Evolutionary conservation across 2,113 vertebrate genomes (phyloP), one percentile per base, ranked within the genome.

Genomic region (Equus przewalskii): DNA sequence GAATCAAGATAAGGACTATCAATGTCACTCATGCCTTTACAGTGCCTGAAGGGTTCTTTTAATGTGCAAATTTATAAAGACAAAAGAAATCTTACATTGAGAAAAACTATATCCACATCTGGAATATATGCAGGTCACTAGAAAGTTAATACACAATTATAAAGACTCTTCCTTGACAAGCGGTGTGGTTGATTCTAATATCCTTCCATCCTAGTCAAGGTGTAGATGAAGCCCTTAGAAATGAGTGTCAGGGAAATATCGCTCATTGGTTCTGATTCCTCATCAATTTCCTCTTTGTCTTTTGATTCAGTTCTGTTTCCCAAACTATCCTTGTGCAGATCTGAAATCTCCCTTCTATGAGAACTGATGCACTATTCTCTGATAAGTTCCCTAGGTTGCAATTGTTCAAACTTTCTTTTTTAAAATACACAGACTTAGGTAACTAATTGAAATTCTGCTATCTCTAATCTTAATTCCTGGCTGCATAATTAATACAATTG

Each of bases 351-450:
- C 13, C n/a, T 62, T 86, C 15, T 33, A 51, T 87, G 70, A 75
- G 65, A 90, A 69, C 41, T 2, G 4, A 83, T 26, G 4, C 19
- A 12, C 54, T 90, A 2, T 46, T 49, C n/a, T 83, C 75, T 64
- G 33, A 65, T 79, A 54, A 28, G 30, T 70, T 46, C 87, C 51
- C 79, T 64, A 33, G 0, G 26, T 46, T 92, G 51, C 19, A 56
- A 33, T 76, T 87, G 26, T 70, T 91, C 70, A 75, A 51, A 80
- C 51, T 84, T 49, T 93, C 22, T 49, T 84, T 69, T 96, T 64
- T 49, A 56, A 90, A 79, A 72, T 19, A 60, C 36, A 73, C 7
- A 87, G 30, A 67, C 16, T 41, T 78, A 70, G n/a, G 16, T 36
- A 79, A 36, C 49, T 78, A 26, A 9, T 10, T 9, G 30, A 94